phyloP scores from a whole-genome alignment of 2,888 invertebrate species.

The Cheilosia soror region DNA sequence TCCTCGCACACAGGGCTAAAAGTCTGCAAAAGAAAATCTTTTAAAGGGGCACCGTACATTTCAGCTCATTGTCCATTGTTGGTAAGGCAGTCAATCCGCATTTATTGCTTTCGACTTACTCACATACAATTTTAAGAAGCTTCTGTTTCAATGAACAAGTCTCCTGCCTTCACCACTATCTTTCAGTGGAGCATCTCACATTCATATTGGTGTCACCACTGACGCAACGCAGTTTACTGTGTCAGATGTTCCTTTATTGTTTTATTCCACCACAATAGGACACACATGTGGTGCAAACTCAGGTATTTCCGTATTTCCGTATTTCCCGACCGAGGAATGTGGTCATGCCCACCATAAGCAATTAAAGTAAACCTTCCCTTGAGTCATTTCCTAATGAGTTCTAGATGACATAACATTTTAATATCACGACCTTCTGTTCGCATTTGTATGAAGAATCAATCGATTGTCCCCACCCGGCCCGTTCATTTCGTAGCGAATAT shows the following conservation, averaged over 20 bases:
- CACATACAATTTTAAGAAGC: no score
- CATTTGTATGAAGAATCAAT: slow-evolving; percentile 7
- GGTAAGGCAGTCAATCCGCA: no score
- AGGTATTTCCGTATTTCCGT: background rate
- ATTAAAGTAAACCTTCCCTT: background rate
- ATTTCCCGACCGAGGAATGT: background rate
- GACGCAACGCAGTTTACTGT: slow-evolving; percentile 1
- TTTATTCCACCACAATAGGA: slow-evolving; percentile 6
- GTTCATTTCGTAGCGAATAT: slow-evolving; percentile 18
- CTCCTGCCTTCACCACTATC: background rate
- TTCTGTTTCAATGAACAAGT: no score
- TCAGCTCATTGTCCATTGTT: no score
- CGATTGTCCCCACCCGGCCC: background rate
- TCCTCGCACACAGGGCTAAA: no score
- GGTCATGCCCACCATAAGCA: background rate
- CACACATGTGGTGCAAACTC: slow-evolving; percentile 12
- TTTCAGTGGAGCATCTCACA: slow-evolving; percentile 12
- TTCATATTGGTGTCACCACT: slow-evolving; percentile 14
- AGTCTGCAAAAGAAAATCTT: no score
- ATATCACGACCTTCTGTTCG: slow-evolving; percentile 43
- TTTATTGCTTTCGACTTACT: no score
- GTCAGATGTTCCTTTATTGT: slow-evolving; percentile 16
- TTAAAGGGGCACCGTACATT: no score
- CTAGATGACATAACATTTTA: slow-evolving; percentile 40
- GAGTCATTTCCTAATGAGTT: slow-evolving; percentile 48